phyloP scores from a whole-genome alignment of 2,113 vertebrate genomes.

The Brachirus orientalis region DNA sequence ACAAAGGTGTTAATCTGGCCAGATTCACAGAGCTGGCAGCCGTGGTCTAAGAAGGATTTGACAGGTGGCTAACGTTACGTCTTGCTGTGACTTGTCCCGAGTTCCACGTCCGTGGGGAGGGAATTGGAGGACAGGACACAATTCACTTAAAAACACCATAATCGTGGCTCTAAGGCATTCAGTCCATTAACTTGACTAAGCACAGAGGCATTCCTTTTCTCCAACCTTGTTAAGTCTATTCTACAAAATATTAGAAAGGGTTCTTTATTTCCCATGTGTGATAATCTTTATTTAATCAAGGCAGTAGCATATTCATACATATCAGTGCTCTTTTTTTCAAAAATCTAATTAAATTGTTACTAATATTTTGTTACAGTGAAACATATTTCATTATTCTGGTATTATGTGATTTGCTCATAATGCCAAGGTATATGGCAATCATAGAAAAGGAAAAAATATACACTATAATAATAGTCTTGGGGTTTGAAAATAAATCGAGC shows the following conservation, averaged over 20 bases:
- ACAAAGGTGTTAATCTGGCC: conserved; percentile 30
- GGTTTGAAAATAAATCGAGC: no score
- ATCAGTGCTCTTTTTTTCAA: conserved; percentile 20
- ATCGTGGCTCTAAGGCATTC: conserved; percentile 51
- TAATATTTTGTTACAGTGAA: no score
- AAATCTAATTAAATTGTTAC: conserved; percentile 62
- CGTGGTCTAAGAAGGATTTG: conserved; percentile 40
- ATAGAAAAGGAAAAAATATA: no score
- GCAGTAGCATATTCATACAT: conserved; percentile 1
- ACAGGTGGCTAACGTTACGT: conserved; percentile 28
- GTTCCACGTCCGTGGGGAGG: conserved; percentile 37
- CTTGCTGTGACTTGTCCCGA: conserved; percentile 67
- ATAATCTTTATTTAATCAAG: conserved; percentile 45
- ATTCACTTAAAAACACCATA: conserved; percentile 52
- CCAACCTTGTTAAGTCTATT: neutral
- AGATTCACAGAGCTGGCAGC: conserved; percentile 37
- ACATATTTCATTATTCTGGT: no score
- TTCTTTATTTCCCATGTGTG: conserved; percentile 20
- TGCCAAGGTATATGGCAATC: no score
- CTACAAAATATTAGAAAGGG: conserved; percentile 9
- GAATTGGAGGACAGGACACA: conserved; percentile 53
- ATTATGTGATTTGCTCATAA: no score
- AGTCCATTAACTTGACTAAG: conserved; percentile 25
- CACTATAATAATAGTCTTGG: no score
- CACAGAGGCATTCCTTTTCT: conserved; percentile 5